phyloP scores from a whole-genome alignment of 1,140 invertebrate genomes.

The Lordiphosa mommai region DNA sequence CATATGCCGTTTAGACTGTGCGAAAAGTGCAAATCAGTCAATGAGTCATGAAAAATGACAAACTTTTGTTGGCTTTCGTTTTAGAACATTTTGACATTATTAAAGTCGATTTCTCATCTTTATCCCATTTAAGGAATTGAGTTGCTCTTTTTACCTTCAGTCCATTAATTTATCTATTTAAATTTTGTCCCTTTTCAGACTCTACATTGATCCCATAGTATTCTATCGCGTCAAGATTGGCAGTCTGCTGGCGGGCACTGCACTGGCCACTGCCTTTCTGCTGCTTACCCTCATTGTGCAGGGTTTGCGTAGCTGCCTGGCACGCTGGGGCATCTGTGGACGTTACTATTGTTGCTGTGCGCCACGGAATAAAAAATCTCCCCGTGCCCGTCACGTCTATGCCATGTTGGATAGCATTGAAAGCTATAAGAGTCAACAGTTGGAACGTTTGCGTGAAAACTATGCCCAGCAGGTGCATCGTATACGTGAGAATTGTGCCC shows the following conservation, averaged over 20 bases:
- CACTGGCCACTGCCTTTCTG: constrained; percentile 89
- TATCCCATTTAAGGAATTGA: too few relatives aligned
- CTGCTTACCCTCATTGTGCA: constrained; percentile 88
- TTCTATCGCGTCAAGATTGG: constrained; percentile 90
- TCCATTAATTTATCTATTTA: too few relatives aligned
- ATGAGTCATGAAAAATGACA: too few relatives aligned
- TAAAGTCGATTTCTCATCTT: too few relatives aligned
- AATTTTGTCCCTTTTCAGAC: too few relatives aligned
- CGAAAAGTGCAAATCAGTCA: too few relatives aligned
- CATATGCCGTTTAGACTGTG: too few relatives aligned
- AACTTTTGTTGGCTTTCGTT: too few relatives aligned
- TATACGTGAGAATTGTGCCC: constrained; percentile 94
- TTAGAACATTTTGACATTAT: too few relatives aligned
- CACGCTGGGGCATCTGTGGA: constrained; percentile 84
- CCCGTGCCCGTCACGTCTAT: constrained; percentile 90
- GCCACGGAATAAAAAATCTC: constrained; percentile 83
- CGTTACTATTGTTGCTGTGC: constrained; percentile 84
- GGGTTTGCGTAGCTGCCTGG: constrained; percentile 84
- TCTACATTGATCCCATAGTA: constrained; percentile 90
- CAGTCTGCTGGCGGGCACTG: constrained; percentile 90
- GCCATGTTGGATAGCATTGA: constrained; percentile 94
- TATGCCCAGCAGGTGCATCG: constrained; percentile 93
- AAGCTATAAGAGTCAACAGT: constrained; percentile 92
- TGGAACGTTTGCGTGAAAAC: constrained; percentile 93
- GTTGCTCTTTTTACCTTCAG: too few relatives aligned